Evolutionary conservation across 2,797 vertebrate species (phyloP).

Genomic region (Tenualosa thibaudeaui): DNA sequence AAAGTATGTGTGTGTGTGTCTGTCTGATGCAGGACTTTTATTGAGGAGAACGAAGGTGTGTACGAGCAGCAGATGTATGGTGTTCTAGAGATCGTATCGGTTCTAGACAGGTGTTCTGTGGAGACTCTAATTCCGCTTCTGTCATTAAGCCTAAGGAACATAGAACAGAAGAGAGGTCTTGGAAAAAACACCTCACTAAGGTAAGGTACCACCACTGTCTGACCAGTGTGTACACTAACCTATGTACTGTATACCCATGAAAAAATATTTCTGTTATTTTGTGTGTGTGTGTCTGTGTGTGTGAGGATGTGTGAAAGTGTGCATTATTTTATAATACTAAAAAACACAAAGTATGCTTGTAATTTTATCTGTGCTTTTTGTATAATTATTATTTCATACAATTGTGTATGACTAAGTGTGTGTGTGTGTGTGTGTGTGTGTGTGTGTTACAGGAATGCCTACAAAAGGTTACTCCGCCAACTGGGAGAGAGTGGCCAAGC

Average conservation of each 20-base stretch:
- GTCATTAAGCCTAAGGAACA: slow-evolving; percentile 82
- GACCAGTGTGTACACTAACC: not conserved
- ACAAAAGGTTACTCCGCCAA: slow-evolving; percentile 84
- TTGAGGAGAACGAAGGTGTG: slow-evolving; percentile 82
- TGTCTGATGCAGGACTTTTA: slow-evolving; percentile 78
- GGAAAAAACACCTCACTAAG: slow-evolving; percentile 83
- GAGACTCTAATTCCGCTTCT: slow-evolving; percentile 81
- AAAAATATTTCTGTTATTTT: too few relatives aligned
- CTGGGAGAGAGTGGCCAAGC: slow-evolving; percentile 85
- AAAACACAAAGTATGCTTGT: too few relatives aligned
- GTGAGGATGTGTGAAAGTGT: too few relatives aligned
- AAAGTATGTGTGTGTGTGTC: not conserved
- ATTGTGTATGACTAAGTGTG: not conserved
- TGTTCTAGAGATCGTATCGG: slow-evolving; percentile 81
- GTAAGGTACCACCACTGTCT: slow-evolving; percentile 67
- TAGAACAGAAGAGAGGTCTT: slow-evolving; percentile 88
- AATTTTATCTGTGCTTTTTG: too few relatives aligned
- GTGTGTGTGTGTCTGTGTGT: too few relatives aligned
- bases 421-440: not conserved
- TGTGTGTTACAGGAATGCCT: slow-evolving; percentile 79
- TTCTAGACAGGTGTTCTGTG: slow-evolving; percentile 78
- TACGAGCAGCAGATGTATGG: slow-evolving; percentile 86
- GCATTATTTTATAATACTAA: too few relatives aligned
- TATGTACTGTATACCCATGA: too few relatives aligned
- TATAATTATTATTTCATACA: too few relatives aligned